Evolutionary conservation across 1,140 invertebrate species (phyloP), one percentile per base, ranked within the genome.

Genomic region (Octopus sinensis): DNA sequence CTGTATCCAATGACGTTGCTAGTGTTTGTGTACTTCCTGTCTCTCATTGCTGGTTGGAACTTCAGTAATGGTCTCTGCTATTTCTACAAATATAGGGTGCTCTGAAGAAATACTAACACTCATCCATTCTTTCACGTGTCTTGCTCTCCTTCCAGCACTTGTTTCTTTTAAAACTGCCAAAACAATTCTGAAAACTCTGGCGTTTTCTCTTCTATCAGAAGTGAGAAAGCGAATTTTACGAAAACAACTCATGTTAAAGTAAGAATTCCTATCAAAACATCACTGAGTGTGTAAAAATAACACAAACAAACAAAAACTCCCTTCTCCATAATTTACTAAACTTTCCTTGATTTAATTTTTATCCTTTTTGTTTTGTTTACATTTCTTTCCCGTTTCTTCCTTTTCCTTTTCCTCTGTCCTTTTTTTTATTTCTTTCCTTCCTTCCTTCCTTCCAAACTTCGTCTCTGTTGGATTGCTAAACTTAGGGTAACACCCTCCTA

Each of bases 1-100:
- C 92, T 99, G 80, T 94, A 96, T 85, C 95, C 96, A 52, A 90
- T 99, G 56, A 95, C 96, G 10, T 90, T 95, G 79, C 91, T 97
- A 54, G 90, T 95, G 80, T 85, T 99, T 2, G 89, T 95, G 10
- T 99, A 96, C 90, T 90, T 98, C 68, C 91, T 96, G 12, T 95
- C 95, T 17, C 89, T 98, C 75, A 87, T 91, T 13, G 84, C 92
- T 54, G 89, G 91, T 12, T 92, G 92, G 90, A 94, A 94, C 84
- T 90, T 91, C 80, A 90, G 86, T 78, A 82, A 82, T 56, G 86
- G 85, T 52, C 85, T 90, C 23, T 89, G 89, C 83, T 79, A 86
- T 76, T 90, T 90, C 82, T 90, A 90, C 76, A 83, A 83, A 54
- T 87, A 86, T 75, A 62, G 89, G 83, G 88, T 89, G 30, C 78